Evolutionary conservation across 1,140 invertebrate species (phyloP).

Genomic region (Drosophila miranda): DNA sequence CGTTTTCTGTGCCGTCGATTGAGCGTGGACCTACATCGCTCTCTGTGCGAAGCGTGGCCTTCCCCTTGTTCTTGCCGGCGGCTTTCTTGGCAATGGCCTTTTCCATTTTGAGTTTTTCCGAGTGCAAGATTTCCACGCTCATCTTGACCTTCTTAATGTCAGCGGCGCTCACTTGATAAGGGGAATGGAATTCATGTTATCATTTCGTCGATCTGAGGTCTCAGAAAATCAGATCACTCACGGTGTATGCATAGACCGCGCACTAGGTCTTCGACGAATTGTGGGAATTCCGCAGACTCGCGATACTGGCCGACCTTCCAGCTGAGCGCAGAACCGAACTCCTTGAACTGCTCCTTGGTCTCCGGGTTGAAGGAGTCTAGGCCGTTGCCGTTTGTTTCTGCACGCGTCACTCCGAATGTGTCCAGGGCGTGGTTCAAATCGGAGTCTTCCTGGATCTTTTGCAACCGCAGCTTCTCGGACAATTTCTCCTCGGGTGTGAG

Average conservation of each 20-base stretch:
- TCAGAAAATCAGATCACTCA: slow-evolving; percentile 84
- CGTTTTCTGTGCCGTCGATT: too few relatives aligned
- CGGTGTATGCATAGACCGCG: slow-evolving; percentile 90
- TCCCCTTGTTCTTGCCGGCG: slow-evolving; percentile 89
- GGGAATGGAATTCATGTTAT: slow-evolving; percentile 60
- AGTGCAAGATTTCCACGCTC: slow-evolving; percentile 89
- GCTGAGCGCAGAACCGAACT: slow-evolving; percentile 88
- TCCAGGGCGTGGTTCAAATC: slow-evolving; percentile 93
- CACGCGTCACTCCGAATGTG: slow-evolving; percentile 90
- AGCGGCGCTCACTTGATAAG: slow-evolving; percentile 85
- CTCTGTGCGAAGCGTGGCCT: slow-evolving; percentile 89
- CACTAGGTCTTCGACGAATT: slow-evolving; percentile 91
- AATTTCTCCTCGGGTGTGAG: slow-evolving; percentile 90
- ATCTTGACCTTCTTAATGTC: slow-evolving; percentile 92
- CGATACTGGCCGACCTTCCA: slow-evolving; percentile 88
- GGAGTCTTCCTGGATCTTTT: slow-evolving; percentile 93
- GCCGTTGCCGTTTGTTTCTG: slow-evolving; percentile 53
- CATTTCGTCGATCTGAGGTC: neutral
- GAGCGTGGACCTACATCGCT: slow-evolving; percentile 85
- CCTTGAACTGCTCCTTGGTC: slow-evolving; percentile 91
- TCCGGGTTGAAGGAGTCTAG: slow-evolving; percentile 87
- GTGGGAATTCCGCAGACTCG: slow-evolving; percentile 88
- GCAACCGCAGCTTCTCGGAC: slow-evolving; percentile 88
- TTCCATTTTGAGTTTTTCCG: slow-evolving; percentile 92
- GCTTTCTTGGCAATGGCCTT: slow-evolving; percentile 89